Base-by-base conservation (phyloP, 1,140 invertebrate species). In the Brachionus calyciflorus region DNA sequence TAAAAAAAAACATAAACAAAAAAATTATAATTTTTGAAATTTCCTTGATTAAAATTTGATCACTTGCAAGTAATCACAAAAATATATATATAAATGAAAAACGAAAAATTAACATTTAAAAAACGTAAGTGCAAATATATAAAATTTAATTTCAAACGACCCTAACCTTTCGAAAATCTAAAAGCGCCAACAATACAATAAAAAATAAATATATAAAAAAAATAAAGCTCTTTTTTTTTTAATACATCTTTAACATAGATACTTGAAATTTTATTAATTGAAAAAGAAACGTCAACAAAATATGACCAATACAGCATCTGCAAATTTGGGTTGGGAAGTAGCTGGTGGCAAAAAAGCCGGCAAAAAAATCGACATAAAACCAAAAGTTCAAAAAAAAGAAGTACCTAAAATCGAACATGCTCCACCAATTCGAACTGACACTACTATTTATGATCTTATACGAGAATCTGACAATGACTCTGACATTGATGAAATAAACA, bases 111-210 rank as follows among this genome's bases (percentile, higher is more conserved):
- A n/a, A n/a, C n/a, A n/a, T n/a, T n/a, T n/a, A n/a, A n/a, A n/a
- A n/a, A n/a, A n/a, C n/a, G n/a, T n/a, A n/a, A n/a, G n/a, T n/a
- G n/a, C n/a, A 10, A 24, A 24, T 12, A 46, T 24, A 24, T 65
- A 65, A 65, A 65, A 41, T 65, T 44, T 24, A 65, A 44, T 46
- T 63, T 44, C 19, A 24, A 60, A 40, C 60, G 60, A 65, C 60
- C 60, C 24, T 44, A 37, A 65, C 60, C 60, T 65, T 65, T 24
- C 17, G 26, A 14, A 19, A 65, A 65, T 65, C 60, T 41, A 19
- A 65, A 65, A 65, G 7, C 60, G 60, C 60, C 60, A 65, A 65
- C 60, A 65, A 4, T 65, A 65, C 60, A 65, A 41, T 44, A 41
- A 65, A 65, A 9, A 4, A 24, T 24, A 19, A 24, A 19, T 63